A percentile compares a stretch with the other conserved stretches of the same genome.
Conservation (phyloP, 2,797 vertebrate species). For the Erpetoichthys calabaricus region DNA sequence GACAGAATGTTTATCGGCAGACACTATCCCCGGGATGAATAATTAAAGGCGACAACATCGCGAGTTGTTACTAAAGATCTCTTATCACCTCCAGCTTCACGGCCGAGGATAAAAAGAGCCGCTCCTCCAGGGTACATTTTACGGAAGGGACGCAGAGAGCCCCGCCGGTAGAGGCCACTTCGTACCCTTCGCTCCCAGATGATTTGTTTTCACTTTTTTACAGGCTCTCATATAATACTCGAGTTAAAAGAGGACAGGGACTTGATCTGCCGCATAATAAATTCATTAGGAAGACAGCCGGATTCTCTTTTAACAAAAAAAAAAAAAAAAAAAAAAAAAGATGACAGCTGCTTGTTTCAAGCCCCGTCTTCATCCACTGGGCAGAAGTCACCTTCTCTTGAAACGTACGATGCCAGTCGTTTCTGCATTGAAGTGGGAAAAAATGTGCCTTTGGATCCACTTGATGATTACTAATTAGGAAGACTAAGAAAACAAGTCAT, state of each 20-base stretch:
- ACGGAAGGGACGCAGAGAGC: conserved; percentile 30
- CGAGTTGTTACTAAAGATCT: conserved; percentile 48
- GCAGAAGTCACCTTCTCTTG: too few species aligned
- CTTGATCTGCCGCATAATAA: conserved; percentile 47
- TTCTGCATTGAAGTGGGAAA: too few species aligned
- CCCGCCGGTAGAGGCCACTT: conserved; percentile 49
- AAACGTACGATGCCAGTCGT: too few species aligned
- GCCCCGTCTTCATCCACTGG: too few species aligned
- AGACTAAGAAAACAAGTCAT: too few species aligned
- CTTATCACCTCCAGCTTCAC: conserved; percentile 51
- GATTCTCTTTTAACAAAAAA: conserved; percentile 34
- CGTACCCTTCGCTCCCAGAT: conserved; percentile 45
- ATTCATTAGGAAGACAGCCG: conserved; percentile 54
- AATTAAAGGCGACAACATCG: conserved; percentile 49
- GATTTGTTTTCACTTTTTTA: conserved; percentile 55
- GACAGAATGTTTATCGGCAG: conserved; percentile 31
- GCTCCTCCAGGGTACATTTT: conserved; percentile 37
- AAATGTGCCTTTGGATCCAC: too few species aligned
- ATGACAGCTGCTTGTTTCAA: too few species aligned
- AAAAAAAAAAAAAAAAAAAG: too few species aligned
- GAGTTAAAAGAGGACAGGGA: conserved; percentile 52
- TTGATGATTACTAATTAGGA: too few species aligned
- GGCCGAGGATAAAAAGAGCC: conserved; percentile 41
- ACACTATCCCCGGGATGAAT: conserved; percentile 49
- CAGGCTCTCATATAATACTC: conserved; percentile 50